Percentiles rank a stretch among this genome's conserved stretches.
Evolutionary conservation across 1,140 invertebrate genomes (phyloP).

Genomic region (Nebria ingens): DNA sequence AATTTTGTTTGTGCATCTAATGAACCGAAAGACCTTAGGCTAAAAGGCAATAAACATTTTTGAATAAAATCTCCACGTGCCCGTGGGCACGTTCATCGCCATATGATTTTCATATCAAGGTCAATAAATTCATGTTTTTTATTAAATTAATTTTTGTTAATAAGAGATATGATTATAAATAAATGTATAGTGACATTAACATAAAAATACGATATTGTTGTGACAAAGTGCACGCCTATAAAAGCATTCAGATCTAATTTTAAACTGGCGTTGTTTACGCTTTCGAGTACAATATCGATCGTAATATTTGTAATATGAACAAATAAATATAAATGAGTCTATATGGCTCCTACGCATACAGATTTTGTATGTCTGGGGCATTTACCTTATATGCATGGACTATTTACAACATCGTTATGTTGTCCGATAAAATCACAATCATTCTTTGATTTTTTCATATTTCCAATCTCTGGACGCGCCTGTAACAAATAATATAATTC

Average conservation of each 20-base stretch:
- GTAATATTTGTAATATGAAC: constrained; percentile 5
- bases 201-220: background rate
- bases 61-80: too few species aligned
- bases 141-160: background rate
- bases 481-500: too few species aligned
- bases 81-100: too few species aligned
- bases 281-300: too few species aligned
- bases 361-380: background rate
- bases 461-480: too few species aligned
- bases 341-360: background rate
- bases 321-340: background rate
- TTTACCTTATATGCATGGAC: background rate
- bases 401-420: too few species aligned
- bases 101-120: too few species aligned
- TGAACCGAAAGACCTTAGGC: too few species aligned
- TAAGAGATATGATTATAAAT: constrained; percentile 1
- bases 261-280: constrained; percentile 5
- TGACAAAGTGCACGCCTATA: background rate
- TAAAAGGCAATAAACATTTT: too few species aligned
- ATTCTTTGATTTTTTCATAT: too few species aligned
- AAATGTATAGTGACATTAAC: background rate
- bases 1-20: too few species aligned
- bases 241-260: background rate
- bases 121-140: background rate
- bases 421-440: too few species aligned